Evolutionary conservation across 2,888 invertebrate genomes (phyloP).

Genomic region (Drosophila bunnanda): DNA sequence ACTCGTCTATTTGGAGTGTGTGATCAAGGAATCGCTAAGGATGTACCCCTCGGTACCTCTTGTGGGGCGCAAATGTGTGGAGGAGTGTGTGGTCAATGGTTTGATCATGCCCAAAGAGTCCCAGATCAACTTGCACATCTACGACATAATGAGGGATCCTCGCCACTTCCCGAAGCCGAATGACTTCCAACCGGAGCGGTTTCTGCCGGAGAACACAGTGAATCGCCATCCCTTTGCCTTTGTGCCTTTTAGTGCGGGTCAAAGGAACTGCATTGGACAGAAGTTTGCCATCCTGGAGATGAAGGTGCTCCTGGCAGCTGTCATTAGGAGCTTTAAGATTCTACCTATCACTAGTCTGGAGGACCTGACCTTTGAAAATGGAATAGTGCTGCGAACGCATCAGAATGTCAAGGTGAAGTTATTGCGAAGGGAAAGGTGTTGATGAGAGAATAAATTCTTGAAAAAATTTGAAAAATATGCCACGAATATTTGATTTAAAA

Average conservation of each 20-base stretch:
- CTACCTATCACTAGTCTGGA: constrained; percentile 33
- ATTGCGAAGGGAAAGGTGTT: constrained; percentile 1
- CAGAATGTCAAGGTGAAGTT: constrained; percentile 40
- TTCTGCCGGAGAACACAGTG: constrained; percentile 86
- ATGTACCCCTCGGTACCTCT: constrained; percentile 86
- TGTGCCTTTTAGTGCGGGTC: constrained; percentile 89
- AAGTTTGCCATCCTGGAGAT: constrained; percentile 70
- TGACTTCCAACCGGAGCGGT: constrained; percentile 87
- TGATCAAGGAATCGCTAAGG: constrained; percentile 86
- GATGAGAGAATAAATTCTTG: background rate
- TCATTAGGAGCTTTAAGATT: constrained; percentile 63
- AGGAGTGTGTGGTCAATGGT: constrained; percentile 73
- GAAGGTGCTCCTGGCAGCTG: constrained; percentile 64
- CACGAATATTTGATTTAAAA: no score
- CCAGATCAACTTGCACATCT: constrained; percentile 86
- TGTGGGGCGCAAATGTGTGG: constrained; percentile 82
- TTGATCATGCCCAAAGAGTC: constrained; percentile 85
- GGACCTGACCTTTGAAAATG: constrained; percentile 14
- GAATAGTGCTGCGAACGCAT: constrained; percentile 47
- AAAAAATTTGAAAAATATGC: no score
- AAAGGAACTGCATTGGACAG: constrained; percentile 85
- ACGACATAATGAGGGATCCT: constrained; percentile 88
- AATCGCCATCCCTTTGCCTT: constrained; percentile 88
- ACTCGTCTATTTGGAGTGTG: constrained; percentile 86
- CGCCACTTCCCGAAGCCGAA: constrained; percentile 89